These are phyloP conservation scores for Heteromormyrus szaboi DNA, from an alignment of 2,797 vertebrate genomes.

Conservation along the genomic window DNA sequence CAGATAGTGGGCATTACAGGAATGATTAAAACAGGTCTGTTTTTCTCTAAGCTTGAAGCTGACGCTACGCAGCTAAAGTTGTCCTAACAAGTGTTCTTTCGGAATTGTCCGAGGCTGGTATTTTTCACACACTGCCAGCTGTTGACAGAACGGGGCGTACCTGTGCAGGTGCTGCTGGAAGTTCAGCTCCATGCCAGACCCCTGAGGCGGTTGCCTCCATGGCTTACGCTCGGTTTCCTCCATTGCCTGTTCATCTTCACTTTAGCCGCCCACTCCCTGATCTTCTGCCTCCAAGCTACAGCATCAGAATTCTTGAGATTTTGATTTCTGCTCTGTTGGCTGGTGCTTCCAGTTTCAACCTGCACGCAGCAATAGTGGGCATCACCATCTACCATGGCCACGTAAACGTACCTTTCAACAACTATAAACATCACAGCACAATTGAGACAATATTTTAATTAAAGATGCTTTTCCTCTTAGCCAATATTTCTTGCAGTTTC, in stretches of 20 bases:
- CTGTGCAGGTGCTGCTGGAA: conserved; percentile 35
- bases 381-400: background rate
- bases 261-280: background rate
- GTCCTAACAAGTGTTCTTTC: background rate
- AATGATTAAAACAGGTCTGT: background rate
- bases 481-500: background rate
- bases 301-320: background rate
- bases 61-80: background rate
- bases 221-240: background rate
- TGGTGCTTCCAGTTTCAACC: background rate
- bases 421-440: background rate
- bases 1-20: background rate
- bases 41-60: background rate
- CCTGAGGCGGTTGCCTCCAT: background rate
- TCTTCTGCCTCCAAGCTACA: background rate
- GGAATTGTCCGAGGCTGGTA: background rate
- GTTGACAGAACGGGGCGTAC: conserved; percentile 18
- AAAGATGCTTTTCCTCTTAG: background rate
- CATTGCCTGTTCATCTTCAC: background rate
- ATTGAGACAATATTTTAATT: background rate
- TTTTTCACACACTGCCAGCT: background rate
- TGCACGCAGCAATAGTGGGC: background rate
- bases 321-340: background rate
- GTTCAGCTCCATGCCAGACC: conserved; percentile 3
- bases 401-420: background rate